Percentiles rank a stretch among this genome's conserved stretches.
phyloP scores from a whole-genome alignment of 2,797 vertebrate genomes.

The Mergus octosetaceus region DNA sequence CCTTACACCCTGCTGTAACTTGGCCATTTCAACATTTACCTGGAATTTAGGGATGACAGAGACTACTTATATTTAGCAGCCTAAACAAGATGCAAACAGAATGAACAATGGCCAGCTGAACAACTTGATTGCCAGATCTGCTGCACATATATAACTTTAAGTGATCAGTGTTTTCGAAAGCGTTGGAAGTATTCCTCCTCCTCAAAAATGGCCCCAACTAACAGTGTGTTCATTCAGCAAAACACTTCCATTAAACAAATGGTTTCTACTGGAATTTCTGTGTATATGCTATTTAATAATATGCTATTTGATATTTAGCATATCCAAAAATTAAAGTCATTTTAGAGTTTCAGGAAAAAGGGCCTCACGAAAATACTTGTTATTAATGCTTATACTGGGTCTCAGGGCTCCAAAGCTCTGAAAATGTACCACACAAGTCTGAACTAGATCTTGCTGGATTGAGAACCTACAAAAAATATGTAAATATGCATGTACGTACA shows the following conservation, averaged over 20 bases:
- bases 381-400: not conserved
- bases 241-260: not conserved
- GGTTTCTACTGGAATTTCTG: not conserved
- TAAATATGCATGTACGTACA: too few species aligned
- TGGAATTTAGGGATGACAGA: not conserved
- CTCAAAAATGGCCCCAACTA: not conserved
- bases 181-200: not conserved
- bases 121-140: not conserved
- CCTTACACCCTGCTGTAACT: fast-evolving
- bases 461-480: not conserved
- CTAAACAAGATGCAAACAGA: not conserved
- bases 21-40: not conserved
- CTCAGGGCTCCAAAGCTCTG: not conserved
- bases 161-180: not conserved
- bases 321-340: not conserved
- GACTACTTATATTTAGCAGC: not conserved
- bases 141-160: fast-evolving
- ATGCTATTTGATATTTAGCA: not conserved
- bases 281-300: fast-evolving
- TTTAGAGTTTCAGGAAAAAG: not conserved
- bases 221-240: not conserved
- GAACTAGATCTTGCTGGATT: not conserved
- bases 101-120: not conserved
- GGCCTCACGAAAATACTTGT: not conserved
- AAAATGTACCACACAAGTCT: fast-evolving